Base-by-base conservation (phyloP, 2,797 vertebrate genomes). In the Chaetodon trifasciatus region DNA sequence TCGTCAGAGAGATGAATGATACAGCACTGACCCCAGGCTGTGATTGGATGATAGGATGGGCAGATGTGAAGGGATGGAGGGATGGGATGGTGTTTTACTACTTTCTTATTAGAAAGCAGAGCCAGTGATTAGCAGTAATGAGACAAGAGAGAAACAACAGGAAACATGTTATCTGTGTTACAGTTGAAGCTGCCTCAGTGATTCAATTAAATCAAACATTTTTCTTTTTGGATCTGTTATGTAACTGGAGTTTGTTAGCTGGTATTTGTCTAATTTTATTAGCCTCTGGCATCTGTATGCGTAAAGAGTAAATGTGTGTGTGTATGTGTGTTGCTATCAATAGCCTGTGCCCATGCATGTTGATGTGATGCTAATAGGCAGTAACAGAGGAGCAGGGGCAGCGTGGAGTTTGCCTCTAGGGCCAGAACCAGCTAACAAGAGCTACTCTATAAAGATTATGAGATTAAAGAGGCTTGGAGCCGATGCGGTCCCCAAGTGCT, bases 371-470 rank as follows among this genome's bases (percentile, higher is more conserved):
- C 72, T 83, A 85, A 89, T 62, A 46, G 82, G 42, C 66, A 67
- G 69, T 35, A 88, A 8, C 79, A 76, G 61, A 82, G 67, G 61
- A 77, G 85, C 79, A 52, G 19, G 32, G 69, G 70, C 87, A 61
- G 49, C 13, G 11, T 28, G 66, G 64, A 65, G 65, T 72, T 67
- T 64, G 47, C 74, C 83, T 80, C 70, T 5, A 32, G 57, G 84
- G 71, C 76, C 78, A 76, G 70, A 85, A 88, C 46, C 74, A 62
- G 61, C 86, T 84, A 89, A 88, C 77, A 86, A 87, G 86, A 90
- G 87, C 84, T 87, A 89, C 85, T 93, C 81, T 78, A 76, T 91
- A 81, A 82, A 89, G 85, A 91, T 89, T 85, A 90, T 72, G 66
- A 74, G 85, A 91, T 92, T 91, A 89, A 89, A 85, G 74, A 83